Percentiles rank a stretch among this genome's conserved stretches.
Conservation (phyloP, 2,888 invertebrate species). For the Pristionchus fissidentatus region DNA sequence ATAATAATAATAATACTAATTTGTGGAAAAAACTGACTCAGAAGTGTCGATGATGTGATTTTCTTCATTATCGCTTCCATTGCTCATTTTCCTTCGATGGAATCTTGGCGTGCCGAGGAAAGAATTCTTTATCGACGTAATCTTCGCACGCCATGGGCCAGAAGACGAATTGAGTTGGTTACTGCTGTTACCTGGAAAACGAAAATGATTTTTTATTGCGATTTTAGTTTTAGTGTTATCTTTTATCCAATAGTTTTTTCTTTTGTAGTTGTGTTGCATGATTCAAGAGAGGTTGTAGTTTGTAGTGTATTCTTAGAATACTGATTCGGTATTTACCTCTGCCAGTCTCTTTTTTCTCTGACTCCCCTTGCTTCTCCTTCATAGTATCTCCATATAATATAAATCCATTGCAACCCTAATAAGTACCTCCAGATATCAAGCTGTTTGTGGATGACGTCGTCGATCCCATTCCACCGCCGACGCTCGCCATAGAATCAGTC, state of each 20-base stretch:
- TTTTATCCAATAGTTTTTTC: background rate
- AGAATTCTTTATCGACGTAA: conserved; percentile 94
- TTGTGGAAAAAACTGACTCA: conserved; percentile 61
- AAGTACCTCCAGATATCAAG: conserved; percentile 56
- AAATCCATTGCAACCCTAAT: no score
- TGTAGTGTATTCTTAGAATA: no score
- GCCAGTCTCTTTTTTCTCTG: background rate
- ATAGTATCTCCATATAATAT: no score
- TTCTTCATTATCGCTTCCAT: conserved; percentile 73
- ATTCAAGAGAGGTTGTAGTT: no score
- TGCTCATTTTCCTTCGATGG: conserved; percentile 91
- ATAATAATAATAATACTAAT: background rate
- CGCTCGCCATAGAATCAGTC: conserved; percentile 50
- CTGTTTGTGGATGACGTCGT: conserved; percentile 68
- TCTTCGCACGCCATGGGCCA: conserved; percentile 87
- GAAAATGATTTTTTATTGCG: background rate
- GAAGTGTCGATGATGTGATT: conserved; percentile 73
- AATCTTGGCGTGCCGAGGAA: conserved; percentile 96
- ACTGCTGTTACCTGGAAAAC: conserved; percentile 57
- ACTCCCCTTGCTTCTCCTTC: no score
- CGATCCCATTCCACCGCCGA: conserved; percentile 51
- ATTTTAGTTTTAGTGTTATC: no score
- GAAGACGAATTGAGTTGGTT: conserved; percentile 59
- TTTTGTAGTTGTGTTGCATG: no score
- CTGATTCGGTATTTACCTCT: background rate